Evolutionary conservation across 2,888 invertebrate species (phyloP).

Genomic region (Andricus quercusramuli): DNA sequence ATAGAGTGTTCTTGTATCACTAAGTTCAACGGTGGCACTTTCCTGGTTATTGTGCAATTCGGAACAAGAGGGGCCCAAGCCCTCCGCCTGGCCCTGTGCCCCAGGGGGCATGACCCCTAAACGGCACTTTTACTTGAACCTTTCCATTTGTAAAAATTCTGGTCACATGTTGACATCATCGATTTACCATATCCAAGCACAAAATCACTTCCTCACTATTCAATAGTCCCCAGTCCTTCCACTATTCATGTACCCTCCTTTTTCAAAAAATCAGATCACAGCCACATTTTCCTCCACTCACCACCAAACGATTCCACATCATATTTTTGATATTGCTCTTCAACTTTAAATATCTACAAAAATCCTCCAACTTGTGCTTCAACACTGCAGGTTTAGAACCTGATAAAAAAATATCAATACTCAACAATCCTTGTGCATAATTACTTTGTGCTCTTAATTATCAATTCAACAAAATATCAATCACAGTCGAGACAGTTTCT

Average conservation of each 20-base stretch:
- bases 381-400: not conserved
- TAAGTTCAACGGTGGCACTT: constrained; percentile 60
- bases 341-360: not conserved
- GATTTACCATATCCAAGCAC: constrained; percentile 1
- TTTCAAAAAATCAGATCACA: constrained; percentile 3
- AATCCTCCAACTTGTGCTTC: constrained; percentile 1
- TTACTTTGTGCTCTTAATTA: not conserved
- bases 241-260: not conserved
- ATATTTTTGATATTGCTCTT: not conserved
- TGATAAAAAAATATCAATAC: constrained; percentile 29
- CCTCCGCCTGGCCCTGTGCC: constrained; percentile 74
- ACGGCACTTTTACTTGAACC: constrained; percentile 52
- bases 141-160: constrained; percentile 47
- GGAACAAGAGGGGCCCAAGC: constrained; percentile 74
- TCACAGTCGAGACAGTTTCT: constrained; percentile 12
- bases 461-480: constrained; percentile 6
- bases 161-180: constrained; percentile 33
- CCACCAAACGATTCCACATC: not conserved
- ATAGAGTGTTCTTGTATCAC: constrained; percentile 60
- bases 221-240: not conserved
- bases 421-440: constrained; percentile 22
- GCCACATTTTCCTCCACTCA: not conserved
- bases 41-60: constrained; percentile 72
- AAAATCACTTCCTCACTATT: not conserved
- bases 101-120: constrained; percentile 76